Percentiles rank a stretch among this genome's conserved stretches.
Evolutionary conservation across 2,888 invertebrate species (phyloP).

Genomic region (Neoaliturus tenellus): DNA sequence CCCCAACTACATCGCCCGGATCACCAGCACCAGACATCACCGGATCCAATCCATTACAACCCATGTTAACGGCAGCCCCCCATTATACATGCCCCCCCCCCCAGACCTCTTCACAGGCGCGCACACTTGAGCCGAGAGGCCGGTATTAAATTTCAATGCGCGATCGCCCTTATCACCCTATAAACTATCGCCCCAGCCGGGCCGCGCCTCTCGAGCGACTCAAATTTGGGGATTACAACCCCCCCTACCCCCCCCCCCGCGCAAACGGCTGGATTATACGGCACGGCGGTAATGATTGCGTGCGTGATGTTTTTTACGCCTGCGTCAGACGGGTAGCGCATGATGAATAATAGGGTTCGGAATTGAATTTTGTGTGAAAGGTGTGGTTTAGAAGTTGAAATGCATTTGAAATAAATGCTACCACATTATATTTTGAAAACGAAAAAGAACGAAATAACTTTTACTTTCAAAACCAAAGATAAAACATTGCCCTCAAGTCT

Average conservation of each 20-base stretch:
- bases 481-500: no score
- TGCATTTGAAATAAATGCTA: no score
- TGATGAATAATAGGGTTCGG: no score
- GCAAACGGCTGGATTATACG: not conserved
- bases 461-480: no score
- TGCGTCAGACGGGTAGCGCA: no score
- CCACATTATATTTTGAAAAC: no score
- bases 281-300: not conserved
- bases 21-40: not conserved
- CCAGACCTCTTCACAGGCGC: not conserved
- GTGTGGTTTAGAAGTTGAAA: no score
- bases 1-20: no score
- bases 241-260: not conserved
- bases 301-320: no score
- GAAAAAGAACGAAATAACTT: no score
- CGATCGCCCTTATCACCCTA: slow-evolving; percentile 11
- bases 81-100: not conserved
- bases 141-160: slow-evolving; percentile 22
- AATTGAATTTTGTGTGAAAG: no score
- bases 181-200: not conserved
- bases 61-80: slow-evolving; percentile 8
- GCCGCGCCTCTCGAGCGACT: not conserved
- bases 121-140: slow-evolving; percentile 6
- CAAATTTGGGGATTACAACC: not conserved
- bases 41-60: slow-evolving; percentile 6